Evolutionary conservation across 2,888 invertebrate species (phyloP), one percentile per base, ranked within the genome.

Genomic region (Agrochola lychnidis): DNA sequence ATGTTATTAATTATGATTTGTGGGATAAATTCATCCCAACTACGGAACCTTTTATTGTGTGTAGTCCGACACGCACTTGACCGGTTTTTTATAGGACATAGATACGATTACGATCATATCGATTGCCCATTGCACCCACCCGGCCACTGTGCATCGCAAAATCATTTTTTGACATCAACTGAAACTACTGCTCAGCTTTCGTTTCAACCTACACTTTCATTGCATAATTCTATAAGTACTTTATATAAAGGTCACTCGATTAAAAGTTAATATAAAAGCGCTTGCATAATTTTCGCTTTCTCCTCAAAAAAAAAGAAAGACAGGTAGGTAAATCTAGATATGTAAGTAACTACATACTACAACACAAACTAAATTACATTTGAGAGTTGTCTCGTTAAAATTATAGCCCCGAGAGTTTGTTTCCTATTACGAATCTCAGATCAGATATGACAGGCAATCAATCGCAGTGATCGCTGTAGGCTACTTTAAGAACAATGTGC

Each of bases 381-480:
- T 81, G 67, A 73, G 70, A 69, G 36, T 73, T 79, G 87, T 78
- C 80, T 82, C 53, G 76, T 79, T 81, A 73, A 74, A 69, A 70
- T 78, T 76, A 75, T 81, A 78, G 83, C 84, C 83, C n/a, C 71
- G 61, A 80, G 87, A 79, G 68, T 78, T 78, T 70, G 76, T 83
- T 84, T 79, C 79, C 81, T 85, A 81, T 84, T 79, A 81, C 71
- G 45, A 83, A 81, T 83, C 78, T 71, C 64, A 81, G 83, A 90
- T 89, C 66, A 85, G 86, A 86, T 85, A 85, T 87, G 91, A 90
- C 87, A 89, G 88, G 90, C 85, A 90, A 91, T 92, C 85, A 90
- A 91, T 92, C 86, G 87, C 36, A 66, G 42, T 59, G 67, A 79
- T 82, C 56, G 89, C 91, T 88, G 73, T 80, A 81, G 89, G 92